Evolutionary conservation across 2,797 vertebrate genomes (phyloP).

Genomic region (Atherinosoma microstoma): DNA sequence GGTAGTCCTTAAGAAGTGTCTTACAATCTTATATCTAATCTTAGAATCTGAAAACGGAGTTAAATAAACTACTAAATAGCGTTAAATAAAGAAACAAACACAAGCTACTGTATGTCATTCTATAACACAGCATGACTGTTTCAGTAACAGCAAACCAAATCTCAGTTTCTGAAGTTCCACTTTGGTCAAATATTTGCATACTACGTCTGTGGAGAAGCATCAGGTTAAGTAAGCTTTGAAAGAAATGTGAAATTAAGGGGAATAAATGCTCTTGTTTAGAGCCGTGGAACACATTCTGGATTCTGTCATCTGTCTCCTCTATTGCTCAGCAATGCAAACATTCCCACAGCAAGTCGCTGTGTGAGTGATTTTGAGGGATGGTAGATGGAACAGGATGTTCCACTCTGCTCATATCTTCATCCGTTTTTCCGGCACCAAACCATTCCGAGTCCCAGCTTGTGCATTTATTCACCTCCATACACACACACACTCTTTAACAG

Average conservation of each 20-base stretch:
- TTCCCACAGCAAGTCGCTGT: slow-evolving; percentile 40
- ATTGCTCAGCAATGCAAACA: slow-evolving; percentile 59
- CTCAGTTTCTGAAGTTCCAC: slow-evolving; percentile 50
- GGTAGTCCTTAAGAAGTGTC: too few species aligned
- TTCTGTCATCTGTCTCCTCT: slow-evolving; percentile 64
- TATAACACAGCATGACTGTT: slow-evolving; percentile 11
- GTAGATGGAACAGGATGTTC: slow-evolving; percentile 73
- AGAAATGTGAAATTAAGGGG: slow-evolving; percentile 57
- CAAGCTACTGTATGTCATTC: neutral
- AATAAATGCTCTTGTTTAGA: slow-evolving; percentile 60
- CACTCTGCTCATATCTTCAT: slow-evolving; percentile 68
- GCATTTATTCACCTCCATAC: slow-evolving; percentile 53
- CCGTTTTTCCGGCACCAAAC: slow-evolving; percentile 68
- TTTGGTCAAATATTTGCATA: slow-evolving; percentile 66
- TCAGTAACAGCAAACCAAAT: slow-evolving; percentile 28
- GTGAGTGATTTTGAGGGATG: slow-evolving; percentile 53
- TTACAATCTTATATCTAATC: too few species aligned
- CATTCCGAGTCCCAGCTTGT: slow-evolving; percentile 62
- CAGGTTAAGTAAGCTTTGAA: slow-evolving; percentile 61
- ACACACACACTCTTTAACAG: slow-evolving; percentile 65
- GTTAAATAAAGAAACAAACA: neutral
- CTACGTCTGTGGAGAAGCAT: slow-evolving; percentile 24
- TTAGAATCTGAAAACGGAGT: neutral
- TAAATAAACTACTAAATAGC: too few species aligned
- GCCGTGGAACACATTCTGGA: slow-evolving; percentile 39